These are phyloP conservation scores for Ifrita kowaldi DNA, from an alignment of 2,113 vertebrate genomes.

Conservation along the genomic window DNA sequence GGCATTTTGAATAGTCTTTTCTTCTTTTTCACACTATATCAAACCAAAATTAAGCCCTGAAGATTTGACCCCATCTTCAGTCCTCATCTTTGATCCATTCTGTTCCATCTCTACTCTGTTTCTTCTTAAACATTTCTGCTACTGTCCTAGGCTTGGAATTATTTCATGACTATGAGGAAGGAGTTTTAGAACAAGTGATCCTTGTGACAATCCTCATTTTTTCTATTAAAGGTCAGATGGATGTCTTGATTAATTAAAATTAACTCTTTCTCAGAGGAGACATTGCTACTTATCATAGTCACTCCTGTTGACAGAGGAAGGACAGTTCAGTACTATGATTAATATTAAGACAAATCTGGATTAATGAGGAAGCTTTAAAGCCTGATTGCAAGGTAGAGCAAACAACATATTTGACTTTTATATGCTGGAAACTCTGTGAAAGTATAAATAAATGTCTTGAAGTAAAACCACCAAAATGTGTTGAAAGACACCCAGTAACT, in stretches of 20 bases:
- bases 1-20: background rate
- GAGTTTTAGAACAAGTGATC: background rate
- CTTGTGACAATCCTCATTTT: background rate
- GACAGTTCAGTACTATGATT: background rate
- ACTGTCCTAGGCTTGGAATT: background rate
- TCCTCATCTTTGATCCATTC: background rate
- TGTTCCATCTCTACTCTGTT: background rate
- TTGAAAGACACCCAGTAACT: background rate
- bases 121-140: background rate
- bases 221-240: background rate
- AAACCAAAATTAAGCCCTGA: background rate
- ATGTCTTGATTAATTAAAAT: slow-evolving; percentile 34
- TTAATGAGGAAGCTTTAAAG: background rate
- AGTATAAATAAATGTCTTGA: background rate
- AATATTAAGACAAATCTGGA: background rate
- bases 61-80: background rate
- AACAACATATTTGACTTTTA: background rate
- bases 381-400: background rate
- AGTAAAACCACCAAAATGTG: background rate
- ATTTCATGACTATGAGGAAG: background rate
- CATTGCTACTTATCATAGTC: background rate
- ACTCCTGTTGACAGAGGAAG: background rate
- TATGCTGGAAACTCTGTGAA: background rate
- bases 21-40: background rate
- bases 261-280: slow-evolving; percentile 30